phyloP scores from a whole-genome alignment of 2,888 invertebrate species.

The Eucera pruinosa region DNA sequence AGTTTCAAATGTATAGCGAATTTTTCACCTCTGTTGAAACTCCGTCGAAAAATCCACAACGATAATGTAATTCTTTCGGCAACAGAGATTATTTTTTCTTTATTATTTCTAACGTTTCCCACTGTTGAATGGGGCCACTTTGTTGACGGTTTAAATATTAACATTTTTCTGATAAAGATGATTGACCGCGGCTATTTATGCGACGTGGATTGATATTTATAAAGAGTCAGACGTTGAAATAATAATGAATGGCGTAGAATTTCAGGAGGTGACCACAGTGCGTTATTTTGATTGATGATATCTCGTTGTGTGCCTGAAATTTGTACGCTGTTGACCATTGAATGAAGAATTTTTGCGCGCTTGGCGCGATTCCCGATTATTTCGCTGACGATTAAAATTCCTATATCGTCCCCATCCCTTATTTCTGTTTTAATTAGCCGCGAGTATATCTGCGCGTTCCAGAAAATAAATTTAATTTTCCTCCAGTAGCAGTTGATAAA shows the following conservation, averaged over 20 bases:
- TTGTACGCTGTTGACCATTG: too few species aligned
- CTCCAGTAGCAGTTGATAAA: too few species aligned
- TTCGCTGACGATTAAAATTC: too few species aligned
- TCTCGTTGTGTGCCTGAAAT: too few species aligned
- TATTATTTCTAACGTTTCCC: not conserved
- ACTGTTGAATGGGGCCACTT: not conserved
- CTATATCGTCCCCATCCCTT: too few species aligned
- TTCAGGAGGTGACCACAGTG: too few species aligned
- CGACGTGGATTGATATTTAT: not conserved
- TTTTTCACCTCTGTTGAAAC: not conserved
- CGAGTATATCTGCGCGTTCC: too few species aligned
- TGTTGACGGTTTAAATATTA: not conserved
- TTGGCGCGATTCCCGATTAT: too few species aligned
- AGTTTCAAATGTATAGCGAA: not conserved
- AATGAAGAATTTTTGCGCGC: too few species aligned
- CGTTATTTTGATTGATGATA: too few species aligned
- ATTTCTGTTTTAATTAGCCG: too few species aligned
- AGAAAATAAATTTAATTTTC: too few species aligned
- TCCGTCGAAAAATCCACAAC: not conserved
- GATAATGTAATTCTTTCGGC: not conserved
- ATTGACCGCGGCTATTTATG: not conserved
- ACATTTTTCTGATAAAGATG: not conserved
- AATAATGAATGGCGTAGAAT: not conserved
- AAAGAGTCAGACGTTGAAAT: not conserved
- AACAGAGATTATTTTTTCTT: slow-evolving; percentile 2